phyloP scores from a whole-genome alignment of 1,140 invertebrate genomes.

The Drosophila ananassae region DNA sequence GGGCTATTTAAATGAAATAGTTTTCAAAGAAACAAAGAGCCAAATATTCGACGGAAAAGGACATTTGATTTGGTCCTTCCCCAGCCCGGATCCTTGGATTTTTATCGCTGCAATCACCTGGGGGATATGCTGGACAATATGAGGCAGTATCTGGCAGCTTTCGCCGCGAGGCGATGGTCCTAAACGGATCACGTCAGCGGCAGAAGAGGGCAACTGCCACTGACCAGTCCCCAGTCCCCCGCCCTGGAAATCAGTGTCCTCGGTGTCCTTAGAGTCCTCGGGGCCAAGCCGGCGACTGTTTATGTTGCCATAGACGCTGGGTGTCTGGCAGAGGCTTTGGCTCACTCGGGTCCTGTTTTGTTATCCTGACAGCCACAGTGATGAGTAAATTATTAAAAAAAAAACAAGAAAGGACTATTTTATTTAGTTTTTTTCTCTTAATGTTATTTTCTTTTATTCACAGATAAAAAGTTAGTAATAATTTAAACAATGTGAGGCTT shows the following conservation, averaged over 20 bases:
- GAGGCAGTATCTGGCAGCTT: constrained; percentile 4
- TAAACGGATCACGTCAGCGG: constrained; percentile 26
- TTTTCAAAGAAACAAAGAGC: no score
- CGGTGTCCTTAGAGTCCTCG: neutral
- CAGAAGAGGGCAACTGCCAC: constrained; percentile 8
- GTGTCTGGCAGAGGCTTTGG: constrained; percentile 32
- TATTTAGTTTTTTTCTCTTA: neutral
- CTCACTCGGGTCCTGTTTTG: constrained; percentile 11
- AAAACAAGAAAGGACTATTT: neutral
- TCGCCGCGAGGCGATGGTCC: constrained; percentile 8
- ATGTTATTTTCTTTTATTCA: neutral
- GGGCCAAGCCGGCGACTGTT: constrained; percentile 23
- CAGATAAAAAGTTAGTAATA: no score
- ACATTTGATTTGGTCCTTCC: neutral
- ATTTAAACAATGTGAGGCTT: no score
- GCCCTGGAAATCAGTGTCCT: neutral
- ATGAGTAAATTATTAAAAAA: constrained; percentile 3
- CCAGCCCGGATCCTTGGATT: neutral
- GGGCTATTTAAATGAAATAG: neutral
- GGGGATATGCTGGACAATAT: neutral
- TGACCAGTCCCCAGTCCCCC: neutral
- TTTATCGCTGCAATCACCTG: constrained; percentile 8
- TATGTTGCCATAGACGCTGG: constrained; percentile 39
- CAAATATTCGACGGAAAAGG: neutral
- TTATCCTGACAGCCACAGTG: constrained; percentile 6